Base-by-base conservation (phyloP, 2,888 invertebrate genomes). In the Spialia ferax region DNA sequence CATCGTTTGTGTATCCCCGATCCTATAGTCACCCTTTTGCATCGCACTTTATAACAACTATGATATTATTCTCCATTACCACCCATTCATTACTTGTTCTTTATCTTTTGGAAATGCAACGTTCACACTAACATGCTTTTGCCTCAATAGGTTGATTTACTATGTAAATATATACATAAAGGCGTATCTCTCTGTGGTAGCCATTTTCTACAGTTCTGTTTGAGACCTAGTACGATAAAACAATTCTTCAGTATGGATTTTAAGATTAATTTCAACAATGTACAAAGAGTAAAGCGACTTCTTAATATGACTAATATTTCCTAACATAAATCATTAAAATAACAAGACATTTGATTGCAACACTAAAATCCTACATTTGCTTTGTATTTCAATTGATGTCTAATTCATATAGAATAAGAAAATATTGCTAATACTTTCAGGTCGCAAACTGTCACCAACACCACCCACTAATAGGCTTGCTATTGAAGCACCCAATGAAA, bases 391-490 rank as follows among this genome's bases (percentile, higher is more conserved):
- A n/a, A 54, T 29, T 29, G n/a, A 54, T 26, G 15, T 54, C 6
- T 29, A 50, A 7, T 50, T n/a, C 0, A 29, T n/a, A n/a, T n/a
- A n/a, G n/a, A n/a, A n/a, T n/a, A 15, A 22, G 13, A 23, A 26
- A 50, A 6, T 50, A 20, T 48, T 52, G 22, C 18, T 70, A 42
- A 75, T 74, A 72, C 70, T 75, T 81, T 64, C 84, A 96, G 96
- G 95, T 89, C 95, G 96, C 2, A 35, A 96, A 81, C 86, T 96
- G 67, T 96, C 96, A 76, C 96, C 96, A 60, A 95, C 95, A 62
- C 95, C 96, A 56, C 95, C 95, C 63, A 94, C 95, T 76, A 95
- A 95, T 73, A 93, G 95, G 81, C 93, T 96, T 67, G 94, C 95
- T 18, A 95, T 96, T 75, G 96, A 96, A 77, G 94, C 95, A 55